Evolutionary conservation across 2,113 vertebrate species (phyloP).

Genomic region (Scytalopus superciliaris): DNA sequence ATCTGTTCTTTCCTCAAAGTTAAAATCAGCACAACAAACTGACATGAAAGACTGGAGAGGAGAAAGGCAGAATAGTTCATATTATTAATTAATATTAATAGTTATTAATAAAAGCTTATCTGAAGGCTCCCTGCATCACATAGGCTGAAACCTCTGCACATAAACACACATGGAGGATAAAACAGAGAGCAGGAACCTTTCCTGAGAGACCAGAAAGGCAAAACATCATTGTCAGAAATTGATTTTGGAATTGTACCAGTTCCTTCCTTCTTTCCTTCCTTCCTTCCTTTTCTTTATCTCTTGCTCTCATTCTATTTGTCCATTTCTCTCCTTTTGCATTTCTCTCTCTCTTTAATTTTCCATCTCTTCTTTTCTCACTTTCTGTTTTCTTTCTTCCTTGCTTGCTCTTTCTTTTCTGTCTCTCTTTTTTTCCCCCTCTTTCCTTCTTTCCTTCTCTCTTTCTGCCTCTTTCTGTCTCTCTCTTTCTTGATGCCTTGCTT

Average conservation of each 20-base stretch:
- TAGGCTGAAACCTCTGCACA: neutral
- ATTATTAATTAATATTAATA: neutral
- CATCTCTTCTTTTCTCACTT: neutral
- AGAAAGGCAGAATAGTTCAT: neutral
- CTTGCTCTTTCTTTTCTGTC: too few relatives aligned
- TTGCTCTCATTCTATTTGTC: too few relatives aligned
- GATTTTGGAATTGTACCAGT: neutral
- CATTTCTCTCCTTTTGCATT: too few relatives aligned
- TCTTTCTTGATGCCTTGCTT: accelerated
- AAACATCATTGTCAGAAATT: neutral
- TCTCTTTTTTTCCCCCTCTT: too few relatives aligned
- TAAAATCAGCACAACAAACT: neutral
- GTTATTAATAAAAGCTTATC: neutral
- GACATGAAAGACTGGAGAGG: neutral
- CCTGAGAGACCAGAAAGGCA: neutral
- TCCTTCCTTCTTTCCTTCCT: neutral
- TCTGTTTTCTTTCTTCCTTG: neutral
- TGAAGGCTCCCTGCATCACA: neutral
- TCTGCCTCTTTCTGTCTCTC: accelerated
- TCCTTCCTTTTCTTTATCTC: too few relatives aligned
- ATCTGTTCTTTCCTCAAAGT: neutral
- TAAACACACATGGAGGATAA: neutral
- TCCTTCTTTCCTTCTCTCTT: neutral
- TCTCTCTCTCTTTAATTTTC: too few relatives aligned
- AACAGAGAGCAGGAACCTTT: neutral